Evolutionary conservation across 2,888 invertebrate genomes (phyloP).

Genomic region (Xylota segnis): DNA sequence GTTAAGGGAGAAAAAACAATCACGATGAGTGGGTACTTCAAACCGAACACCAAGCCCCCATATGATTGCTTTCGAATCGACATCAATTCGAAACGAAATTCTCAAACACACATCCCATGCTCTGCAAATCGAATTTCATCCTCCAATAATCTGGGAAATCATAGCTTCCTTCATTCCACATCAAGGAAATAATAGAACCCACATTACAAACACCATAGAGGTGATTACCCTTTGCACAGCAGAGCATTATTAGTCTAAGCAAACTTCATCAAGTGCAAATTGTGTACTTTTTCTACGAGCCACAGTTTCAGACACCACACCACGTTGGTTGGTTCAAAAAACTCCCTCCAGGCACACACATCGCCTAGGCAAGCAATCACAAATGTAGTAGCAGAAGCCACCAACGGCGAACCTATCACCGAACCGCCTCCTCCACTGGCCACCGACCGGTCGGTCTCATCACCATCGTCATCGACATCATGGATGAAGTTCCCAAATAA

Average conservation of each 20-base stretch:
- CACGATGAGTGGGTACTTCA: background rate
- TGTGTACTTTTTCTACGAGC: constrained; percentile 50
- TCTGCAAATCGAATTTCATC: constrained; percentile 3
- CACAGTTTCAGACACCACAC: constrained; percentile 36
- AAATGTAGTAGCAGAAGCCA: constrained; percentile 40
- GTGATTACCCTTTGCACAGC: constrained; percentile 57
- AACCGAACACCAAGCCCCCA: background rate
- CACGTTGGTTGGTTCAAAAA: constrained; percentile 6
- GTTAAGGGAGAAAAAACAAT: background rate
- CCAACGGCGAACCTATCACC: constrained; percentile 29
- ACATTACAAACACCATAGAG: constrained; percentile 31
- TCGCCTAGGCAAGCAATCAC: constrained; percentile 30
- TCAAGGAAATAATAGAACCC: constrained; percentile 4
- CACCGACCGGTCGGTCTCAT: background rate
- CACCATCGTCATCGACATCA: constrained; percentile 23
- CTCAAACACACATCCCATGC: background rate
- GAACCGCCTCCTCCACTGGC: constrained; percentile 19
- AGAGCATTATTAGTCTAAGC: constrained; percentile 53
- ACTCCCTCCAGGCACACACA: constrained; percentile 4
- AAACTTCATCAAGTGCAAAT: constrained; percentile 67
- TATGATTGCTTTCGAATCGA: background rate
- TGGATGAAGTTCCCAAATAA: constrained; percentile 36
- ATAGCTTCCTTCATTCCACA: background rate
- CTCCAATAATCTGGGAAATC: background rate
- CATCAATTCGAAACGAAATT: background rate